phyloP scores from a whole-genome alignment of 2,888 invertebrate species.

The Agonopterix alstromeriana region DNA sequence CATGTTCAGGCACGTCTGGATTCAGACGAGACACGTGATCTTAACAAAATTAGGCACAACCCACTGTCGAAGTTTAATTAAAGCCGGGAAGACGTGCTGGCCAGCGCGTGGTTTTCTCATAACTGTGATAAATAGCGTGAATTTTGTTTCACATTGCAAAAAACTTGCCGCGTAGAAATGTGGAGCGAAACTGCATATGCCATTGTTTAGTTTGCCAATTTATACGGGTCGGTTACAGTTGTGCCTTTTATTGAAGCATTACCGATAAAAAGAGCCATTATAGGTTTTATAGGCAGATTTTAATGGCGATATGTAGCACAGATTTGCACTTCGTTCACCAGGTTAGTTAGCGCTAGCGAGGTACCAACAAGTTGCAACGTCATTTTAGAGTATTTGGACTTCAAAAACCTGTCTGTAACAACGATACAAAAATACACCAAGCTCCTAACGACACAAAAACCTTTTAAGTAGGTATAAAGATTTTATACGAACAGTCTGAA shows the following conservation, averaged over 20 bases:
- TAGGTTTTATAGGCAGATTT: slow-evolving; percentile 68
- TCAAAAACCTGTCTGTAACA: too few species aligned
- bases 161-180: slow-evolving; percentile 68
- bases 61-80: slow-evolving; percentile 60
- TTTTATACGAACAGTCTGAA: too few species aligned
- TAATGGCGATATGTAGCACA: slow-evolving; percentile 57
- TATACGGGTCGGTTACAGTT: slow-evolving; percentile 76
- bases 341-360: slow-evolving; percentile 16
- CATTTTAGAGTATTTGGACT: background rate
- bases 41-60: slow-evolving; percentile 51
- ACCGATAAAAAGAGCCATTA: slow-evolving; percentile 72
- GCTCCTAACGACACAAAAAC: too few species aligned
- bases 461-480: too few species aligned
- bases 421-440: too few species aligned
- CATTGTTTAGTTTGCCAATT: slow-evolving; percentile 77
- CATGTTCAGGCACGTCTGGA: slow-evolving; percentile 46
- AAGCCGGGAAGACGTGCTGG: slow-evolving; percentile 66
- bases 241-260: slow-evolving; percentile 74
- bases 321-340: slow-evolving; percentile 47
- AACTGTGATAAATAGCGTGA: slow-evolving; percentile 68
- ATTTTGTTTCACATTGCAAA: slow-evolving; percentile 56
- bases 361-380: background rate
- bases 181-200: slow-evolving; percentile 67
- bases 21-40: slow-evolving; percentile 40
- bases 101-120: slow-evolving; percentile 66